A percentile compares a stretch with the other conserved stretches of the same genome.
phyloP scores from a whole-genome alignment of 2,113 vertebrate species.

The Eleginops maclovinus region DNA sequence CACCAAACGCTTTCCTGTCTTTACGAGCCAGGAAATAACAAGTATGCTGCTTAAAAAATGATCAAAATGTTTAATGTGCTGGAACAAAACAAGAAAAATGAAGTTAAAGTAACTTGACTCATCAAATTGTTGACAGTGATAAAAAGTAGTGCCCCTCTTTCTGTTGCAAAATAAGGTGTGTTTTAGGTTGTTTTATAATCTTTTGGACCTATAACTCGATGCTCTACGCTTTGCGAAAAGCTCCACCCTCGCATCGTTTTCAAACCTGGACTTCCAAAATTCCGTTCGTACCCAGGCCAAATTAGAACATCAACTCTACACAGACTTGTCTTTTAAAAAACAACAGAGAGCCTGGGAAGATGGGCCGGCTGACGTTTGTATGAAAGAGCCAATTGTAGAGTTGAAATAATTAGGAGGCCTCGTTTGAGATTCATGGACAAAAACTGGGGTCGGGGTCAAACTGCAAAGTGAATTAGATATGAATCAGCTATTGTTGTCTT shows the following conservation, averaged over 20 bases:
- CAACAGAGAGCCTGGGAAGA: conserved; percentile 37
- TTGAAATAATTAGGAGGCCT: conserved; percentile 59
- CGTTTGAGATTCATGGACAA: conserved; percentile 42
- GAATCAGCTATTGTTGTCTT: conserved; percentile 64
- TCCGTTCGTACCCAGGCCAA: conserved; percentile 7
- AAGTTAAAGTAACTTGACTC: background rate
- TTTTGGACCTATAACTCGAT: background rate
- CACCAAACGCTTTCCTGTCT: conserved; percentile 18
- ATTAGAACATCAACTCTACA: conserved; percentile 30
- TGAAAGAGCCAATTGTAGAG: conserved; percentile 67
- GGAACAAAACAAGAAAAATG: background rate
- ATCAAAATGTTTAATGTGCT: background rate
- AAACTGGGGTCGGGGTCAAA: conserved; percentile 56
- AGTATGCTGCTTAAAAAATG: background rate
- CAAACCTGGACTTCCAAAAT: conserved; percentile 17
- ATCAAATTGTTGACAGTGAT: background rate
- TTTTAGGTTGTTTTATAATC: background rate
- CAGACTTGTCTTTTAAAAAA: conserved; percentile 29
- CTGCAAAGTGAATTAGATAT: conserved; percentile 46
- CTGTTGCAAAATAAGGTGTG: background rate
- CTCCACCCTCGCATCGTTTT: background rate
- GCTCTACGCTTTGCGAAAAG: background rate
- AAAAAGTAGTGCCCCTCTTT: background rate
- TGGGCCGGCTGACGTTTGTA: background rate
- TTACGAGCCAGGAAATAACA: conserved; percentile 9